Base-by-base conservation (phyloP, 1,140 invertebrate species). In the Notospermus geniculatus region DNA sequence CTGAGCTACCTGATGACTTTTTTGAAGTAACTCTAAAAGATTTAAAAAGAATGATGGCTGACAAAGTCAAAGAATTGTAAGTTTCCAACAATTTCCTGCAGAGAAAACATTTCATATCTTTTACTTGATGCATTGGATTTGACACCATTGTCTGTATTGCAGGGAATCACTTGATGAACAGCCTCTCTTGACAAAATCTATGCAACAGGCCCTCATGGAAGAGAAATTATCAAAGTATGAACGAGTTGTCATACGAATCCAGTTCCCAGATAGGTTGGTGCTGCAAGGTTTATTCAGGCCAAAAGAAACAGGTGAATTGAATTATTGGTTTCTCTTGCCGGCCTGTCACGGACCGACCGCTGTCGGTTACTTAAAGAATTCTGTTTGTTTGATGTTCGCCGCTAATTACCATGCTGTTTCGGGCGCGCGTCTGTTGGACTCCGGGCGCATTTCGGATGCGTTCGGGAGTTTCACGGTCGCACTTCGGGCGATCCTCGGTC, bases 1-100 rank as follows among this genome's bases (percentile, higher is more conserved):
- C n/a, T 50, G 76, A 91, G 60, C 73, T 90, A 30, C 87, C 90
- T 17, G 91, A 93, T 79, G 88, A 88, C 65, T 93, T 93, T 74
- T 95, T 89, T 80, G 89, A 92, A 62, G 73, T 92, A 19, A 91
- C 90, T 23, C 83, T 90, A 23, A 84, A 88, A 59, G 91, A 94
- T 83, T 85, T 91, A 0, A 86, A 85, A 69, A 84, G 83, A 73
- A 81, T 93, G 17, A 81, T 91, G 29, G 81, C 85, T 46, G 89
- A 92, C 71, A 82, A 90, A 23, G 87, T 87, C 75, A 85, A 85
- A 74, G 82, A 83, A 55, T 59, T 77, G 82, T 84, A 74, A 74
- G 75, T 69, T 17, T 25, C 9, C 46, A 1, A 29, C 28, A 22
- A 17, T 54, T 28, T 46, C 55, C 28, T 46, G 30, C 23, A 25